phyloP scores from a whole-genome alignment of 2,888 invertebrate species.

The Craniophora ligustri region DNA sequence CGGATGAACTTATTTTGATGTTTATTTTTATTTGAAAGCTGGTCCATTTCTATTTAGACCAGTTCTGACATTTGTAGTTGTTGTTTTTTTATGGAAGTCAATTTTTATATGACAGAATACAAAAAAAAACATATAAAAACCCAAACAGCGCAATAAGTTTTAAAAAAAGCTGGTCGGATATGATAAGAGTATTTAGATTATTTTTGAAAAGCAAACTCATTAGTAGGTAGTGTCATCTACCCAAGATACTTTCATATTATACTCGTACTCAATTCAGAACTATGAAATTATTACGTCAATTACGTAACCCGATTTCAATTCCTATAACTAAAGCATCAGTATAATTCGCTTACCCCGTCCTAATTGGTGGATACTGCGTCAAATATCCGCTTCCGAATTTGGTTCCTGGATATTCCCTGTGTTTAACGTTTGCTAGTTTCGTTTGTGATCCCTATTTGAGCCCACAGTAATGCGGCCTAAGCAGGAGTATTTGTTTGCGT shows the following conservation, averaged over 20 bases:
- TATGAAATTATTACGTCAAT: constrained; percentile 8
- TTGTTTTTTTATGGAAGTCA: no score
- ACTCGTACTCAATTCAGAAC: background rate
- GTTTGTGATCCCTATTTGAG: constrained; percentile 15
- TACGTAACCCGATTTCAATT: constrained; percentile 14
- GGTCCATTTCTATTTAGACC: no score
- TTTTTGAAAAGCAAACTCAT: no score
- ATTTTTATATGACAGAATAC: no score
- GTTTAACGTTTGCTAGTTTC: constrained; percentile 9
- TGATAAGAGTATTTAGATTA: no score
- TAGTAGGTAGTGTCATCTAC: no score
- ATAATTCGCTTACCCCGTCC: constrained; percentile 15
- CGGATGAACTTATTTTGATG: no score
- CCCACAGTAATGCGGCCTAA: background rate
- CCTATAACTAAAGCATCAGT: constrained; percentile 24
- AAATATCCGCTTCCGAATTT: constrained; percentile 16
- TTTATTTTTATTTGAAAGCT: no score
- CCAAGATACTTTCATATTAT: background rate
- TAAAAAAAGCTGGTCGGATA: no score
- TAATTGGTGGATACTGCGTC: constrained; percentile 31
- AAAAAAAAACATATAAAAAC: no score
- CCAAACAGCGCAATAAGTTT: no score
- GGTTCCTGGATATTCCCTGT: constrained; percentile 22
- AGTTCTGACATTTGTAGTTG: no score
- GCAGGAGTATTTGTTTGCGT: background rate